These are phyloP conservation scores for Trididemnum clinides DNA, from an alignment of 23 tunicate genomes.

Conservation along the genomic window DNA sequence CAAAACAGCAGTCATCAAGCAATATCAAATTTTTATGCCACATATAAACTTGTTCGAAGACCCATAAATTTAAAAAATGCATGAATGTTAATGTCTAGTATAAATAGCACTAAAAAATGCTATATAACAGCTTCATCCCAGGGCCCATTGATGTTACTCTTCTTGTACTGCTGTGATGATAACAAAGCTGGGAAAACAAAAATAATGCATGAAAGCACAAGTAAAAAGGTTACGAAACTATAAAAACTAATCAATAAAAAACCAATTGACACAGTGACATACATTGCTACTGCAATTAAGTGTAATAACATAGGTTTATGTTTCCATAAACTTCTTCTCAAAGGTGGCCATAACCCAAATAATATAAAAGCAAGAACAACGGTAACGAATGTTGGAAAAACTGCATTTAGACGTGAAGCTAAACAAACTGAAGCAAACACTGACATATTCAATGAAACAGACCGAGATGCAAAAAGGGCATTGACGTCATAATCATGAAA, in stretches of 20 bases:
- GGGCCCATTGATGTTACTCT: slow-evolving; percentile 82
- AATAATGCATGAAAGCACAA: slow-evolving; percentile 24
- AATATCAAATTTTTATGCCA: no score
- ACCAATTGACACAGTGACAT: slow-evolving; percentile 10
- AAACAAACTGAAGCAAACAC: slow-evolving; percentile 87
- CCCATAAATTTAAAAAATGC: no score
- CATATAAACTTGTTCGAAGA: no score
- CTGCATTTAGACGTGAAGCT: slow-evolving; percentile 69
- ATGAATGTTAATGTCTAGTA: no score
- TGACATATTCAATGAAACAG: slow-evolving; percentile 80
- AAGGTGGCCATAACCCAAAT: slow-evolving; percentile 90
- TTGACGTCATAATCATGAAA: slow-evolving; percentile 70
- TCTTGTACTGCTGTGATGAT: slow-evolving; percentile 50
- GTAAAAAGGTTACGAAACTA: slow-evolving; percentile 10
- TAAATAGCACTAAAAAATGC: no score
- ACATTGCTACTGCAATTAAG: slow-evolving; percentile 35
- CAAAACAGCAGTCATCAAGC: no score
- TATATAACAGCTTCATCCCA: slow-evolving; percentile 95
- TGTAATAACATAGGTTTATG: slow-evolving; percentile 25
- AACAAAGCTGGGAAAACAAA: slow-evolving; percentile 65
- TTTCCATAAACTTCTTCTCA: slow-evolving; percentile 44
- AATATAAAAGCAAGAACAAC: slow-evolving; percentile 62
- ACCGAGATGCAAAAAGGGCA: slow-evolving; percentile 47
- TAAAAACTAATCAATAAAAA: slow-evolving; percentile 7
- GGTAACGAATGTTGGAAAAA: slow-evolving; percentile 58